phyloP scores from a whole-genome alignment of 1,140 invertebrate species.

The Agrilus planipennis region DNA sequence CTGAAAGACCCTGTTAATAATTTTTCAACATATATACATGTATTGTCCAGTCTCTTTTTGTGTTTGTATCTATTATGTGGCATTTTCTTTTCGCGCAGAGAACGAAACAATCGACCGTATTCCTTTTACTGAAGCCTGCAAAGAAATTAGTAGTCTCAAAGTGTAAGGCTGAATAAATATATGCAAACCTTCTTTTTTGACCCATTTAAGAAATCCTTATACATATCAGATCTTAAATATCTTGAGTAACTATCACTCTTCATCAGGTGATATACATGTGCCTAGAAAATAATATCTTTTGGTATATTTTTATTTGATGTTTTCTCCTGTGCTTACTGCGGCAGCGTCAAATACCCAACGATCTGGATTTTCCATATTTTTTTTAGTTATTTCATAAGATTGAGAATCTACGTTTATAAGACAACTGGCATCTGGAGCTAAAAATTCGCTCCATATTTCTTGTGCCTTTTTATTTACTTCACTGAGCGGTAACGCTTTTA shows the following conservation, averaged over 20 bases:
- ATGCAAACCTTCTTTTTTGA: conserved; percentile 85
- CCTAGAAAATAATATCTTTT: conserved; percentile 42
- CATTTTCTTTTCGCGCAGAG: conserved; percentile 56
- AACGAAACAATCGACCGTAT: conserved; percentile 78
- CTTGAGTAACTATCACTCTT: conserved; percentile 97
- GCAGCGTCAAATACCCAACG: conserved; percentile 97
- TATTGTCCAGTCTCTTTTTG: conserved; percentile 1
- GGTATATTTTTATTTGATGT: too few relatives aligned
- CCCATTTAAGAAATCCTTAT: conserved; percentile 92
- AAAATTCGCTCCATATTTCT: conserved; percentile 92
- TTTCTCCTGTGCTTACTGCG: conserved; percentile 73
- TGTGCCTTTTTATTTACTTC: conserved; percentile 76
- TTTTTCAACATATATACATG: too few relatives aligned
- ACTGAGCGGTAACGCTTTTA: conserved; percentile 75
- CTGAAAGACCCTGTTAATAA: too few relatives aligned
- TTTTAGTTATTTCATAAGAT: conserved; percentile 67
- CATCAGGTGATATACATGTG: conserved; percentile 99
- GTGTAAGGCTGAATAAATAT: not conserved
- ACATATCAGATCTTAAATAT: conserved; percentile 97
- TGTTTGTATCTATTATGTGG: conserved; percentile 26
- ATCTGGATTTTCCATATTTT: conserved; percentile 69
- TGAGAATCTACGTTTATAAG: conserved; percentile 95
- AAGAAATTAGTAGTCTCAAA: conserved; percentile 24
- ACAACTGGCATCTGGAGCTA: conserved; percentile 86
- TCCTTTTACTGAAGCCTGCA: conserved; percentile 76